Conservation (phyloP, 2,888 invertebrate genomes). For the Agrotis ipsilon region DNA sequence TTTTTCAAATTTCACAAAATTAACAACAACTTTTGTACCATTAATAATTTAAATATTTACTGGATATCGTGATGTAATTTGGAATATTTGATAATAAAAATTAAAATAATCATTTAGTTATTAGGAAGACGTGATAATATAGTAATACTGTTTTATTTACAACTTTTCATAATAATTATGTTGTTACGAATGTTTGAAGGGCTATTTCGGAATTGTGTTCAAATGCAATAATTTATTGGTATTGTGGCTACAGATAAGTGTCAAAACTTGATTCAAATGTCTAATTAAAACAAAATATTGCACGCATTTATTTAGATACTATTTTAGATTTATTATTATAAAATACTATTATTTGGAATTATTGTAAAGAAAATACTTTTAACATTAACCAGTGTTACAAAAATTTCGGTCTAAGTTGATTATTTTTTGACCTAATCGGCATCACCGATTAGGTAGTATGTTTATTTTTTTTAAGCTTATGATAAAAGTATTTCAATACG, state of each 20-base stretch:
- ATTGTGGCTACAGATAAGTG: conserved; percentile 13
- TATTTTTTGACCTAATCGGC: not conserved
- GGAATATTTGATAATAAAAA: not conserved
- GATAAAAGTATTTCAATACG: conserved; percentile 32
- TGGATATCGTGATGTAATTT: not conserved
- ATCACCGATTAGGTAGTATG: not conserved
- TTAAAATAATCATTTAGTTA: not conserved
- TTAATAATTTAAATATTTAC: too few relatives aligned
- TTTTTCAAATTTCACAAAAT: too few relatives aligned
- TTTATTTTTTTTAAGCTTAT: not conserved
- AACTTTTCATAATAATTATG: conserved; percentile 13
- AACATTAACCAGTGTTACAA: conserved; percentile 15
- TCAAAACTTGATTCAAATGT: conserved; percentile 13
- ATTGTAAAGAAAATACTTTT: conserved; percentile 12
- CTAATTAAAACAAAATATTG: conserved; percentile 22
- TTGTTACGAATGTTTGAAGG: conserved; percentile 12
- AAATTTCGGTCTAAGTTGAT: not conserved
- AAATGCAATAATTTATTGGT: conserved; percentile 33
- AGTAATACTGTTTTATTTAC: conserved; percentile 35
- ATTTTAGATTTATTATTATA: conserved; percentile 23
- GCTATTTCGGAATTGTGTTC: conserved; percentile 34
- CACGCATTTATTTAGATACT: conserved; percentile 28
- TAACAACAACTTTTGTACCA: too few relatives aligned
- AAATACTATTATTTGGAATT: conserved; percentile 19
- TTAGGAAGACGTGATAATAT: conserved; percentile 31